Evolutionary conservation across 2,888 invertebrate genomes (phyloP).

Genomic region (Noctuana brunneofusca): DNA sequence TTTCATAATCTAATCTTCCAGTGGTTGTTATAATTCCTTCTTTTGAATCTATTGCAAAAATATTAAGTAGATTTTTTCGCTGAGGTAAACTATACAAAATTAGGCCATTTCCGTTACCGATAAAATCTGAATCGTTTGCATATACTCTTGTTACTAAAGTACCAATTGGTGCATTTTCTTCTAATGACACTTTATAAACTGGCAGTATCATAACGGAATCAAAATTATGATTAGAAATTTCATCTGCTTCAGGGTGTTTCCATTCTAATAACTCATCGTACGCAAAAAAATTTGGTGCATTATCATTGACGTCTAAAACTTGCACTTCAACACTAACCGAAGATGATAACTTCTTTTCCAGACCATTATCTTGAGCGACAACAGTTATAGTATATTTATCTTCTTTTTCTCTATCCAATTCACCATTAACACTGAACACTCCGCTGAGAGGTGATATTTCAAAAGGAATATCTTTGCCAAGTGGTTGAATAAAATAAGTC

Average conservation of each 20-base stretch:
- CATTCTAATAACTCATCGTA: constrained; percentile 85
- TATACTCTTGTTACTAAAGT: constrained; percentile 88
- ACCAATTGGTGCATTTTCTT: constrained; percentile 89
- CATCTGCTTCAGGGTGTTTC: constrained; percentile 74
- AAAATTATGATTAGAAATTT: constrained; percentile 77
- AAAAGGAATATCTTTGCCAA: constrained; percentile 84
- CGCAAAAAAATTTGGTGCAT: constrained; percentile 90
- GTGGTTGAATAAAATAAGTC: constrained; percentile 85
- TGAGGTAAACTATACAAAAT: constrained; percentile 90
- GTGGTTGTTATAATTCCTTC: constrained; percentile 91
- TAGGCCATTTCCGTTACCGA: constrained; percentile 93
- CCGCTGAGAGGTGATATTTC: constrained; percentile 87
- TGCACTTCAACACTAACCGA: constrained; percentile 91
- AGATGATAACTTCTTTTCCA: constrained; percentile 84
- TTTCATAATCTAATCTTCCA: constrained; percentile 88
- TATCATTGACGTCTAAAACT: constrained; percentile 92
- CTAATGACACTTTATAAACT: constrained; percentile 88
- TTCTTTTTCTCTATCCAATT: constrained; percentile 89
- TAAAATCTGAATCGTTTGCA: constrained; percentile 93
- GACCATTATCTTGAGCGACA: constrained; percentile 89
- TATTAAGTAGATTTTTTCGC: constrained; percentile 82
- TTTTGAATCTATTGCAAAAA: constrained; percentile 92
- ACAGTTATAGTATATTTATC: constrained; percentile 88
- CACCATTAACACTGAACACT: constrained; percentile 87
- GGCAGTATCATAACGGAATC: constrained; percentile 84